Base-by-base conservation (phyloP, 2,888 invertebrate species). In the Drosophila paramelanica region DNA sequence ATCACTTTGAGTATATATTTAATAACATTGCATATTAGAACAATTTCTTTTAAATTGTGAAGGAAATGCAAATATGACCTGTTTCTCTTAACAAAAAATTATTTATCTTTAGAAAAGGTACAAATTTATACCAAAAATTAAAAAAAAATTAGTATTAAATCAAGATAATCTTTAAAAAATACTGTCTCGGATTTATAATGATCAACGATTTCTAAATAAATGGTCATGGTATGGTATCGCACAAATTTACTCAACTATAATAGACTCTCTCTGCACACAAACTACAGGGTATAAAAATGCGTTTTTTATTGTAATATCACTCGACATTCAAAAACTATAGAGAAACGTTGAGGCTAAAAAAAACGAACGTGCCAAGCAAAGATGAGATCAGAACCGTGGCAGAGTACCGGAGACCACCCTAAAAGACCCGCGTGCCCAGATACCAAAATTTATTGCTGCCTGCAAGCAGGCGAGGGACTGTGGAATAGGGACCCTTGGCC, bases 221-320 rank as follows among this genome's bases (percentile, higher is more conserved):
- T 20, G 20, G 20, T 20, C 20, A 20, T 17, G 17, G 17, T 17
- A n/a, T n/a, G n/a, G n/a, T n/a, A n/a, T n/a, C n/a, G n/a, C n/a
- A n/a, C n/a, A n/a, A n/a, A n/a, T n/a, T n/a, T 3, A 11, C 5
- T 36, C 14, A 14, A 8, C 14, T 17, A 25, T 1, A 36, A 13
- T 25, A 55, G 17, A 38, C 23, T 4, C 10, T 1, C 17, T 10
- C 10, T 41, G 17, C 31, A 10, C 31, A 10, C 8, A 14, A 14
- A 8, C 0, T 14, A 2, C 13, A 50, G 14, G 25, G 42, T 50
- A 64, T 41, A 65, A 56, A 79, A 87, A 87, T 84, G 64, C 79
- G 51, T 87, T 87, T 85, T 83, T 85, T 88, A 74, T 88, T 83
- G 57, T 88, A 78, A 88, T 81, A 82, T 67, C 66, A 51, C 53